phyloP scores from a whole-genome alignment of 2,113 vertebrate genomes.

The Shinisaurus crocodilurus region DNA sequence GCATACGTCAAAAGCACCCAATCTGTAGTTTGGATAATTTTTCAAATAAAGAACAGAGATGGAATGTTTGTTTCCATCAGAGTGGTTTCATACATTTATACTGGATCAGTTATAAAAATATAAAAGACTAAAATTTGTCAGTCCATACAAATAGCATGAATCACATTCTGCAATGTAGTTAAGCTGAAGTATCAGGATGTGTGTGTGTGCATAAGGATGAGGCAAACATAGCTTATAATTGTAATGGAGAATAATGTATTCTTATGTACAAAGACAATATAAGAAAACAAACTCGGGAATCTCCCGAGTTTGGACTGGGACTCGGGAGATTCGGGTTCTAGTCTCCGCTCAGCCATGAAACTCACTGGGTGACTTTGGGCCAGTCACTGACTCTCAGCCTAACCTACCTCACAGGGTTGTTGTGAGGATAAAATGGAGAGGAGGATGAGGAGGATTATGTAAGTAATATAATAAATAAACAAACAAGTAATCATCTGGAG shows the following conservation, averaged over 20 bases:
- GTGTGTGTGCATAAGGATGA: neutral
- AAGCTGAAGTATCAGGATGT: neutral
- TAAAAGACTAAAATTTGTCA: neutral
- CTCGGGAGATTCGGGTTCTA: no score
- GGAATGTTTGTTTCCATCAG: neutral
- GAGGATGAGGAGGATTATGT: no score
- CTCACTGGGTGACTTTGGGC: no score
- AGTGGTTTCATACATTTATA: slow-evolving; percentile 3
- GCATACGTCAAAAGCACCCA: slow-evolving; percentile 35
- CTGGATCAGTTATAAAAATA: neutral
- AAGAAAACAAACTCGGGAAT: neutral
- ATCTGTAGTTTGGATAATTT: slow-evolving; percentile 34
- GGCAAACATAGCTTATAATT: neutral
- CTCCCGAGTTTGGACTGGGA: no score
- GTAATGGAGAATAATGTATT: neutral
- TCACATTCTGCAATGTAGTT: neutral
- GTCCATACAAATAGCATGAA: neutral
- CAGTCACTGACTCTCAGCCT: no score
- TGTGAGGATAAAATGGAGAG: no score
- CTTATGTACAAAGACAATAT: neutral
- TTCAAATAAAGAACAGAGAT: slow-evolving; percentile 29
- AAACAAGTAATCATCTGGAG: no score
- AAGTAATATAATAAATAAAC: no score
- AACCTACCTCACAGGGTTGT: no score
- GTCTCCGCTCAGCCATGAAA: no score